Evolutionary conservation across 2,113 vertebrate genomes (phyloP), one percentile per base, ranked within the genome.

Genomic region (Aythya baeri): DNA sequence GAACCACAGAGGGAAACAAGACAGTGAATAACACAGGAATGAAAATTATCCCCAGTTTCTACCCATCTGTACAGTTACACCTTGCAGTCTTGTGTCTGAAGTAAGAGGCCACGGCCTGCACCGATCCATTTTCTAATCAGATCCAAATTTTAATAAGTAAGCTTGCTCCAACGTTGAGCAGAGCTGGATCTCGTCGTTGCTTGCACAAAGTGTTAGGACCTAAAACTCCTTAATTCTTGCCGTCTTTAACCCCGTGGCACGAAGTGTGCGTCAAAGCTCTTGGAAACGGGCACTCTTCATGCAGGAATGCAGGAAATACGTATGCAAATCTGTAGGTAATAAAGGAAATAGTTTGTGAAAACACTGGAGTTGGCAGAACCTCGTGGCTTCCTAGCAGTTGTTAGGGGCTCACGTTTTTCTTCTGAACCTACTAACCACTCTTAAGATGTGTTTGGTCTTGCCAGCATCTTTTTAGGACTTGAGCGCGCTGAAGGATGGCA

Each of bases 41-140:
- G 76, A 80, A 34, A 36, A 67, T 44, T 0, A 66, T 15, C 44
- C 22, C 44, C 0, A 0, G 1, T 34, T 71, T 49, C 71, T 88
- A 59, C 65, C 38, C 5, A 2, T n/a, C 11, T 1, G 4, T 2
- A 7, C 32, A 21, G 71, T 58, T 82, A 4, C 0, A 0, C 2
- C 1, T 44, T 29, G 26, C 26, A 10, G 49, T 46, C 2, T 1
- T 17, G 5, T 8, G 67, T 77, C 20, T 13, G 21, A n/a, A 77
- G 41, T 58, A 11, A 76, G 32, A 62, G 58, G 21, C 3, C 74
- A 36, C 59, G 83, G 34, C 55, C 76, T 55, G n/a, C 52, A 38
- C 26, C 0, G 5, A 74, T 66, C 62, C 4, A 36, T 59, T 70
- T 76, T 8, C 23, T 65, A 15, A 44, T 38, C 15, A 5, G 31